A percentile compares a stretch with the other conserved stretches of the same genome.
Evolutionary conservation across 2,113 vertebrate genomes (phyloP).

Genomic region (Stegastes partitus): DNA sequence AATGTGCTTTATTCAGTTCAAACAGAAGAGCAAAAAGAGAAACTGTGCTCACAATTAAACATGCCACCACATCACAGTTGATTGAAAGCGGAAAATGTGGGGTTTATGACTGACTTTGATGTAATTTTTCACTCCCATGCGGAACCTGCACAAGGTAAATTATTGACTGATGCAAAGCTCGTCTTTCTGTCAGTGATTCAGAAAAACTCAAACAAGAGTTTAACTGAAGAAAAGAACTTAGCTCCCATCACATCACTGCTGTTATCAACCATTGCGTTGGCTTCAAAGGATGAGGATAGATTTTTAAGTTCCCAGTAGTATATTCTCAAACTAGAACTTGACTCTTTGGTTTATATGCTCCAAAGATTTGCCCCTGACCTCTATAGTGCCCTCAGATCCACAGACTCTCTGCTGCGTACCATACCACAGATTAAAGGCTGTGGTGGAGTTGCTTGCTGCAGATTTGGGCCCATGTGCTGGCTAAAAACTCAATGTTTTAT

Average conservation of each 20-base stretch:
- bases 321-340: neutral
- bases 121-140: neutral
- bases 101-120: neutral
- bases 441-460: too few relatives aligned
- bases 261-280: neutral
- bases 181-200: slow-evolving; percentile 1
- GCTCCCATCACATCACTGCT: slow-evolving; percentile 4
- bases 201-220: slow-evolving; percentile 9
- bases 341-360: neutral
- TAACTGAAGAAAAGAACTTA: slow-evolving; percentile 5
- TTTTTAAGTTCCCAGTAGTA: slow-evolving; percentile 17
- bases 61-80: too few relatives aligned
- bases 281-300: neutral
- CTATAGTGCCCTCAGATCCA: neutral
- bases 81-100: too few relatives aligned
- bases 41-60: neutral
- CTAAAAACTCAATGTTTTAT: too few relatives aligned
- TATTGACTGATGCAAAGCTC: neutral
- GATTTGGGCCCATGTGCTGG: too few relatives aligned
- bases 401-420: neutral
- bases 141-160: neutral
- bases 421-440: too few relatives aligned
- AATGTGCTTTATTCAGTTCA: neutral
- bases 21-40: slow-evolving; percentile 9
- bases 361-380: neutral